Evolutionary conservation across 2,888 invertebrate genomes (phyloP).

Genomic region (Odontocolon sp.): DNA sequence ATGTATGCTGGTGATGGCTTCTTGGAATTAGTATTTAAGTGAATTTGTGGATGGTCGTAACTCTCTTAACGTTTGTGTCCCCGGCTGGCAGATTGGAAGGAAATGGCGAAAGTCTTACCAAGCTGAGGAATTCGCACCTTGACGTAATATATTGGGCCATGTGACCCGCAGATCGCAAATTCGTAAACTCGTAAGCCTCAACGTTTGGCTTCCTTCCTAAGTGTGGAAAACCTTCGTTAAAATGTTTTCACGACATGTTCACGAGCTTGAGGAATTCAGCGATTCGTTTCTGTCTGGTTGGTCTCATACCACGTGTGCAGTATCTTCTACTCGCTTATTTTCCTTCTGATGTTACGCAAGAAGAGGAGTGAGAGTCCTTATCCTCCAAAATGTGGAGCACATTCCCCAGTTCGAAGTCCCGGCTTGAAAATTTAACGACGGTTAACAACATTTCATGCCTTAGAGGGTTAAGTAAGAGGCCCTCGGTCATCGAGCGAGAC

Average conservation of each 20-base stretch:
- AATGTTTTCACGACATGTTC: constrained; percentile 42
- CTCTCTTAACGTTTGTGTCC: constrained; percentile 10
- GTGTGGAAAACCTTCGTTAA: constrained; percentile 37
- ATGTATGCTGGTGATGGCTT: neutral
- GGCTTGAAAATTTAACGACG: no score
- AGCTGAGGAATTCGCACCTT: constrained; percentile 27
- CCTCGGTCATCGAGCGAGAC: constrained; percentile 23
- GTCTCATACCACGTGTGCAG: neutral
- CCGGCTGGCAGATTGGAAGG: neutral
- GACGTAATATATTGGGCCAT: constrained; percentile 8
- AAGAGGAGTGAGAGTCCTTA: no score
- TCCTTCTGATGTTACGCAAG: neutral
- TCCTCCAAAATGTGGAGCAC: no score
- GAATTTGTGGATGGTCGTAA: constrained; percentile 36
- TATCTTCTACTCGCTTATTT: neutral
- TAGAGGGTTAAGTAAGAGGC: constrained; percentile 33
- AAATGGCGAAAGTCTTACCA: neutral
- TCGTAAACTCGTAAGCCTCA: neutral
- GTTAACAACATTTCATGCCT: no score
- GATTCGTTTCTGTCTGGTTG: constrained; percentile 42
- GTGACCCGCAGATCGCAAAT: constrained; percentile 22
- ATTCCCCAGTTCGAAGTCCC: no score
- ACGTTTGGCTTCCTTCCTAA: neutral
- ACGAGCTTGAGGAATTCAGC: constrained; percentile 40
- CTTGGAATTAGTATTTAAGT: constrained; percentile 21